Base-by-base conservation (phyloP, 2,113 vertebrate species). In the Scatophagus argus region DNA sequence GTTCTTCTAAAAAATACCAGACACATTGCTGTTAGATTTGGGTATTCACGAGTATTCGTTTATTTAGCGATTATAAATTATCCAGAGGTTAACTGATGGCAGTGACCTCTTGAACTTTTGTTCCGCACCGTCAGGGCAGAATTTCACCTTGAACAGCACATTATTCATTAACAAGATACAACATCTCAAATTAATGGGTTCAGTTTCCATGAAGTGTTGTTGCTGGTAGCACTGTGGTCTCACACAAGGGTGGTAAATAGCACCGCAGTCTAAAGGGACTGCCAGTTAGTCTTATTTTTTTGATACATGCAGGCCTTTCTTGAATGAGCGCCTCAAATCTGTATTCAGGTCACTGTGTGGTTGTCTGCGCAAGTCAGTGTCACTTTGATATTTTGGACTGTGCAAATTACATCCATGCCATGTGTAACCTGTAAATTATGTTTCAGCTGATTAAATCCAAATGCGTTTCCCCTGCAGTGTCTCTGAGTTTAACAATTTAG, bases 401-500 rank as follows among this genome's bases (percentile, higher is more conserved):
- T 58, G 60, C 43, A 86, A 79, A 83, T 52, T 32, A 71, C 36
- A 44, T 46, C 39, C 10, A 14, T 56, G 74, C 62, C 39, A 63
- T 63, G 56, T 70, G 17, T 47, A 61, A 61, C 61, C 46, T 56
- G 11, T 77, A 77, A 77, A 70, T 77, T n/a, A 36, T 58, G 52
- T 55, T 59, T 70, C 44, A 61, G 9, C 29, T 72, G 59, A 81
- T 63, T 44, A 73, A 67, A 59, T 46, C 21, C 46, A 76, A 86
- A 74, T 60, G 59, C 13, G 31, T 84, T 83, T 73, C 65, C 17
- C 10, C 76, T 34, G 27, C 54, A 2, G 27, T 55, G 23, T 61
- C 49, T 60, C 19, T 8, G 29, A 83, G 46, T 76, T 62, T 58
- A 74, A 68, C 58, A 67, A 51, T 52, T 58, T 51, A 47, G 38